Conservation (phyloP, 2,797 vertebrate species). For the Sarcoramphus papa region DNA sequence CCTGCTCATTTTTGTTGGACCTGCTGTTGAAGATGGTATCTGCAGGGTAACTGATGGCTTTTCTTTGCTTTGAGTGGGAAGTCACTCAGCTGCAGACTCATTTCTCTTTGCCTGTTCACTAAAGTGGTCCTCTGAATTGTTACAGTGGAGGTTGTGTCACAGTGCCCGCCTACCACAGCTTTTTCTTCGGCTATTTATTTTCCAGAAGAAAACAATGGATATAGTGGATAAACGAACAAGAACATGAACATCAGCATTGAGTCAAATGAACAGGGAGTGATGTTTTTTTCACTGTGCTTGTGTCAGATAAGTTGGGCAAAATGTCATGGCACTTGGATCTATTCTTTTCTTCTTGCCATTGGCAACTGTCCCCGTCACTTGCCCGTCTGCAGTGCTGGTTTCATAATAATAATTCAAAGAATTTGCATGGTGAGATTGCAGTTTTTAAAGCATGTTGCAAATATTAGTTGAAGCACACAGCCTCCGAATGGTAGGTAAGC, state of each 20-base stretch:
- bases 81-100: not conserved
- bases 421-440: not conserved
- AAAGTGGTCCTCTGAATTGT: not conserved
- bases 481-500: not conserved
- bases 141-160: not conserved
- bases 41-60: not conserved
- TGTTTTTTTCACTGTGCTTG: not conserved
- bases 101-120: not conserved
- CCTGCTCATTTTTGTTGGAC: not conserved
- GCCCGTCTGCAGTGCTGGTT: not conserved
- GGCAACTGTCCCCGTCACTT: not conserved
- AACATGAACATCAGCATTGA: not conserved
- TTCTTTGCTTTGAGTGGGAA: not conserved
- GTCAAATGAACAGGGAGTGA: not conserved
- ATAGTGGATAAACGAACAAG: not conserved
- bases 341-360: not conserved
- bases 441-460: not conserved
- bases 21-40: accelerated
- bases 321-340: not conserved
- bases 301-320: not conserved
- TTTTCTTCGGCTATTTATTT: not conserved
- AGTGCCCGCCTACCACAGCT: not conserved
- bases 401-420: not conserved
- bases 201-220: not conserved
- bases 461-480: not conserved